Base-by-base conservation (phyloP, 2,888 invertebrate species). In the Heliconius aoede region DNA sequence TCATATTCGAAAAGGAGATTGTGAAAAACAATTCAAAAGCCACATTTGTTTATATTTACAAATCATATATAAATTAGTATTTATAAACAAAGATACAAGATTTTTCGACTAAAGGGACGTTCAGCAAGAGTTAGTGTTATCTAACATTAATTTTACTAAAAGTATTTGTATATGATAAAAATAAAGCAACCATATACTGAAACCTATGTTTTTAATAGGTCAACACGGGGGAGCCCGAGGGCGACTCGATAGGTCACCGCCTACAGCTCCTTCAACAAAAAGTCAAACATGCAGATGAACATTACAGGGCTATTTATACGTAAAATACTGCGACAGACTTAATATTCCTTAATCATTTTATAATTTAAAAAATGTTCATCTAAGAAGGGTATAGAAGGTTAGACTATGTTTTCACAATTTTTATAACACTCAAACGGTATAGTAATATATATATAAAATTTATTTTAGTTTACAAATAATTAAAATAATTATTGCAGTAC, bases 221-320 rank as follows among this genome's bases (percentile, higher is more conserved):
- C 65, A 65, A 65, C 65, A 24, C 24, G 65, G 36, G 65, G 65
- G 65, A 40, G 36, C 65, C 24, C 3, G 65, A 32, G 65, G 24
- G 65, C 24, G 24, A 65, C 24, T 24, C 65, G 13, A 65, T 65
- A 36, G 65, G 65, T 65, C 65, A 65, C 65, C 65, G 36, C 65
- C 36, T 24, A 65, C 36, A 65, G 65, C 4, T 65, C 36, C 36
- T 65, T 36, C 24, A 65, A 15, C 36, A 65, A 65, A 36, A 65
- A 64, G 64, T 26, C 18, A 78, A 68, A 67, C 64, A 78, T 78
- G 67, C 67, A 77, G 64, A 79, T 28, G 30, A 46, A 28, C 62
- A 28, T 40, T 58, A 64, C n/a, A 30, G 32, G 11, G 32, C 64
- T 64, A 64, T 36, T 36, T 36, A 64, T 64, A 36, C 11, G 13